phyloP scores from a whole-genome alignment of 2,888 invertebrate genomes.

The Diogma glabrata region DNA sequence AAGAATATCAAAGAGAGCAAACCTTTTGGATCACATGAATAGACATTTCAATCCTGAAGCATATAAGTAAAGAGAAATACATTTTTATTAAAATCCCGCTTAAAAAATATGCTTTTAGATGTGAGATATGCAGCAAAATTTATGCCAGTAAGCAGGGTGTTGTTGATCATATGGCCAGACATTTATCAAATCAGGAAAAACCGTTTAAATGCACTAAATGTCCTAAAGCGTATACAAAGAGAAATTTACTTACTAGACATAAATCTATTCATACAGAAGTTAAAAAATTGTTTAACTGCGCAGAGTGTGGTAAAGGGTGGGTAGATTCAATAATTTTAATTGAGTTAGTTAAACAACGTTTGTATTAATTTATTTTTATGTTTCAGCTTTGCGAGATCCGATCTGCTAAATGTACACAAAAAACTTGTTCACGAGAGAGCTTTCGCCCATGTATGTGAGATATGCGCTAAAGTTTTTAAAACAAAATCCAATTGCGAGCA shows the following conservation, averaged over 20 bases:
- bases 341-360: too few species aligned
- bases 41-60: conserved; percentile 1
- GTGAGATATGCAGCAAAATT: conserved; percentile 2
- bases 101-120: too few species aligned
- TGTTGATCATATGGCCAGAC: not conserved
- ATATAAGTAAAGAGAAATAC: too few species aligned
- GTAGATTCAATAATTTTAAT: too few species aligned
- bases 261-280: not conserved
- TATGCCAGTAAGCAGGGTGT: not conserved
- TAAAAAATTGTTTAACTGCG: conserved; percentile 4
- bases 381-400: too few species aligned
- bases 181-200: not conserved
- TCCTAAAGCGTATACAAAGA: not conserved
- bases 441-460: conserved; percentile 13
- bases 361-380: too few species aligned
- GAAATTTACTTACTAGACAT: not conserved
- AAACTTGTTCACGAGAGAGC: conserved; percentile 20
- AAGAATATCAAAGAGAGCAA: not conserved
- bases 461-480: conserved; percentile 12
- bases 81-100: too few species aligned
- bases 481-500: conserved; percentile 11
- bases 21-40: not conserved
- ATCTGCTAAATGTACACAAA: conserved; percentile 28
- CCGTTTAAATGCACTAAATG: conserved; percentile 4
- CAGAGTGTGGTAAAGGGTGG: not conserved